Evolutionary conservation across 2,113 vertebrate species (phyloP).

Genomic region (Numenius arquata): DNA sequence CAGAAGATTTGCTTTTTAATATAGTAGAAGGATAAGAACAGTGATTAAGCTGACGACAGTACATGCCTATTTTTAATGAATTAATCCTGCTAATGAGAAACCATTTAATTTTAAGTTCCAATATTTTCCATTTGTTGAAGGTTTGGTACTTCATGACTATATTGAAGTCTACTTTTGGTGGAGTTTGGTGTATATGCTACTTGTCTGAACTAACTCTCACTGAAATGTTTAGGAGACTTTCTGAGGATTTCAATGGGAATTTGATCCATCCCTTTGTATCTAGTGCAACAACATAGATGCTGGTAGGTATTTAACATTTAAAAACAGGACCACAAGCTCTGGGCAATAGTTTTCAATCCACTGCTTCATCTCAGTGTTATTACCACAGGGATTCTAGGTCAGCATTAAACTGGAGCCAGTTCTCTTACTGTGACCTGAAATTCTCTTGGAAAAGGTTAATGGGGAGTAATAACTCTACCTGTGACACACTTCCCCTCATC

Average conservation of each 20-base stretch:
- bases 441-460: slow-evolving; percentile 23
- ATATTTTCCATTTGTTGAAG: not conserved
- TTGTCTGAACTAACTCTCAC: not conserved
- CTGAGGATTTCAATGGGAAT: not conserved
- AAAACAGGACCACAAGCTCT: not conserved
- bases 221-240: not conserved
- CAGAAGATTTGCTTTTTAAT: not conserved
- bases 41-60: not conserved
- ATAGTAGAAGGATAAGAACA: not conserved
- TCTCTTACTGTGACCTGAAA: slow-evolving; percentile 3
- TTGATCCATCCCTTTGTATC: not conserved
- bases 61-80: not conserved
- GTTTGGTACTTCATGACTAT: not conserved
- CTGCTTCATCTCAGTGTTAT: not conserved
- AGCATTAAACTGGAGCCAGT: not conserved
- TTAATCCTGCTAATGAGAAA: not conserved
- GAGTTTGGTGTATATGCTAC: not conserved
- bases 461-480: not conserved
- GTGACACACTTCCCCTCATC: not conserved
- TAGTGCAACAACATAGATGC: not conserved
- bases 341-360: not conserved
- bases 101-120: not conserved
- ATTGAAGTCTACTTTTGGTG: not conserved
- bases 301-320: not conserved
- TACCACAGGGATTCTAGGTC: not conserved